Percentiles rank a stretch among this genome's conserved stretches.
phyloP scores from a whole-genome alignment of 2,113 vertebrate species.

The Clupea harengus region DNA sequence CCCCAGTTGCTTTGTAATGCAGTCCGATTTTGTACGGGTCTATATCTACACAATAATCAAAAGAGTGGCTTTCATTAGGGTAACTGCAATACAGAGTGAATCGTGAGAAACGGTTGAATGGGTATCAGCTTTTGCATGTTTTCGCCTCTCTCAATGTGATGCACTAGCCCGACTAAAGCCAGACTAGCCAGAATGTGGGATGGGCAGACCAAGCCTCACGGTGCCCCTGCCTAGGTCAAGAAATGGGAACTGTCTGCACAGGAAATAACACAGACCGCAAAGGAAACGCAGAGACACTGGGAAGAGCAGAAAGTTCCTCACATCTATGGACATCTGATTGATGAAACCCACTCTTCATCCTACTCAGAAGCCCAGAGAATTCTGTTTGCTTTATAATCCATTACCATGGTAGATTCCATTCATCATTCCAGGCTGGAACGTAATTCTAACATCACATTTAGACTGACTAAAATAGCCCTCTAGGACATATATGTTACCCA shows the following conservation, averaged over 20 bases:
- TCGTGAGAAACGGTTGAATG: not conserved
- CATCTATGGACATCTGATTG: not conserved
- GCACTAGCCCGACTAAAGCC: not conserved
- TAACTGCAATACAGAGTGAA: not conserved
- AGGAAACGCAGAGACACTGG: conserved; percentile 10
- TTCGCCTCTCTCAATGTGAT: not conserved
- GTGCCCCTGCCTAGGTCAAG: not conserved
- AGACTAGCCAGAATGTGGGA: not conserved
- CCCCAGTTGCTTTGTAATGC: not conserved
- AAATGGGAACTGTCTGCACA: conserved; percentile 2
- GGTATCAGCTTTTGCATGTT: not conserved
- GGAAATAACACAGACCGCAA: conserved; percentile 27
- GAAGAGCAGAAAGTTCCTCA: not conserved
- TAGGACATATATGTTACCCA: not conserved
- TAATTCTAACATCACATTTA: not conserved
- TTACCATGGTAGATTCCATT: conserved; percentile 15
- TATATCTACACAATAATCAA: not conserved
- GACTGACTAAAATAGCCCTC: not conserved
- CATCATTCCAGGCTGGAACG: not conserved
- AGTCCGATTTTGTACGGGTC: not conserved
- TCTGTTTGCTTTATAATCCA: conserved; percentile 1
- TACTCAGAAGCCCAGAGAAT: not conserved
- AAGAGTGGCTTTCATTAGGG: not conserved
- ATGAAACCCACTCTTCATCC: not conserved
- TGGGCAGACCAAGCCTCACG: not conserved